Evolutionary conservation across 2,888 invertebrate species (phyloP).

Genomic region (Thecophora atra): DNA sequence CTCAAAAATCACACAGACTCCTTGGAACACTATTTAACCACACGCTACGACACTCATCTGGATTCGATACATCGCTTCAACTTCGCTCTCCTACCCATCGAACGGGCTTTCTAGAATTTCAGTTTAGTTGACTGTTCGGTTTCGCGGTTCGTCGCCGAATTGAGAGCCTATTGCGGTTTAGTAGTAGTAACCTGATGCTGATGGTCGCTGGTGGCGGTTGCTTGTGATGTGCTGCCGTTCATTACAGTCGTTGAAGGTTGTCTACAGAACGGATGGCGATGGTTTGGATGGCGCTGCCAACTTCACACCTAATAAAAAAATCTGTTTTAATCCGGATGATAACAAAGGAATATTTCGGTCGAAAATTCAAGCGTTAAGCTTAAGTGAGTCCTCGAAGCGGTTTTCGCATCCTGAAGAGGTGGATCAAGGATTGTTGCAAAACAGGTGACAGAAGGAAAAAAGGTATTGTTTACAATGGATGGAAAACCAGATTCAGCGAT

Average conservation of each 20-base stretch:
- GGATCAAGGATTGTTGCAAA: too few relatives aligned
- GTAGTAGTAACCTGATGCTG: background rate
- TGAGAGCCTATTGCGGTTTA: background rate
- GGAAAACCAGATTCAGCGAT: too few relatives aligned
- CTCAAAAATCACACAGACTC: too few relatives aligned
- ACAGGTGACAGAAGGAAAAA: too few relatives aligned
- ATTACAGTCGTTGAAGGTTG: constrained; percentile 21
- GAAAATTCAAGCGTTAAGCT: too few relatives aligned
- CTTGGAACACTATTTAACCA: too few relatives aligned
- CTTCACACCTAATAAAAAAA: constrained; percentile 7
- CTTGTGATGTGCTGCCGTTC: constrained; percentile 7
- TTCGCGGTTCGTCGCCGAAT: background rate
- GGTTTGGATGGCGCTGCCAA: background rate
- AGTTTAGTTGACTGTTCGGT: constrained; percentile 66
- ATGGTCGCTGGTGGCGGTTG: background rate
- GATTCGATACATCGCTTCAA: constrained; percentile 75
- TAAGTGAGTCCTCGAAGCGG: too few relatives aligned
- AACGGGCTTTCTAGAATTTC: constrained; percentile 74
- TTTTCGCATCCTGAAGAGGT: too few relatives aligned
- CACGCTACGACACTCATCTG: too few relatives aligned
- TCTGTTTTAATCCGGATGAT: too few relatives aligned
- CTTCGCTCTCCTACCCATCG: constrained; percentile 70
- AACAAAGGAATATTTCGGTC: too few relatives aligned
- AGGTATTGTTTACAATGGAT: too few relatives aligned
- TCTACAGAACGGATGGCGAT: constrained; percentile 5